Conservation (phyloP, 2,113 vertebrate species). For the Aptenodytes patagonicus region DNA sequence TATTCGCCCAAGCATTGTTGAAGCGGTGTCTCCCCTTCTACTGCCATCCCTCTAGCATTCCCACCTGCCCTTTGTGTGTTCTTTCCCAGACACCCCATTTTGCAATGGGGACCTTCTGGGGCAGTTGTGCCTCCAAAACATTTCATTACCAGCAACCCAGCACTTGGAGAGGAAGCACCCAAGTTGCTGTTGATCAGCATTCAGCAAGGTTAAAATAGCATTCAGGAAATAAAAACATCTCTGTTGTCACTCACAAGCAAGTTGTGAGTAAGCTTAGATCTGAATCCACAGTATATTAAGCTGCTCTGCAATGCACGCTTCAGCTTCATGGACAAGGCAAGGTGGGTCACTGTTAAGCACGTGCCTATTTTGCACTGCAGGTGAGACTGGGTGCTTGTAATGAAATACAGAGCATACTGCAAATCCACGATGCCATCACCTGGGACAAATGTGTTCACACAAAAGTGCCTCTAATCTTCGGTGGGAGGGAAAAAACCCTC, state of each 20-base stretch:
- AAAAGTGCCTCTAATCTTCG: neutral
- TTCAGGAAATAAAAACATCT: neutral
- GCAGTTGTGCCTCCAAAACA: neutral
- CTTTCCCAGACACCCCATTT: neutral
- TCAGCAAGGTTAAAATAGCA: neutral
- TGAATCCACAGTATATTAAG: neutral
- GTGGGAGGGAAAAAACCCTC: neutral
- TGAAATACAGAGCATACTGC: rapidly evolving
- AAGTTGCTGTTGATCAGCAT: neutral
- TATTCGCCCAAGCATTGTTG: neutral
- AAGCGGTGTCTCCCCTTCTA: neutral
- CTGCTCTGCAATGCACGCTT: rapidly evolving
- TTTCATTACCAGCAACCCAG: neutral
- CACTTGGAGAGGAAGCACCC: neutral
- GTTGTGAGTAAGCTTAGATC: neutral
- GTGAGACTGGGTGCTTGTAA: neutral
- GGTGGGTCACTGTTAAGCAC: neutral
- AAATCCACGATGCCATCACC: neutral
- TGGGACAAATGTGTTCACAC: neutral
- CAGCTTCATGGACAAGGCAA: neutral
- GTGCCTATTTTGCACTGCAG: rapidly evolving
- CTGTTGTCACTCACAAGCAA: neutral
- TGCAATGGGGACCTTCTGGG: neutral
- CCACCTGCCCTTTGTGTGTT: rapidly evolving
- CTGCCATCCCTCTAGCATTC: neutral